Conservation (phyloP, 2,888 invertebrate genomes). For the Stenurella melanura region DNA sequence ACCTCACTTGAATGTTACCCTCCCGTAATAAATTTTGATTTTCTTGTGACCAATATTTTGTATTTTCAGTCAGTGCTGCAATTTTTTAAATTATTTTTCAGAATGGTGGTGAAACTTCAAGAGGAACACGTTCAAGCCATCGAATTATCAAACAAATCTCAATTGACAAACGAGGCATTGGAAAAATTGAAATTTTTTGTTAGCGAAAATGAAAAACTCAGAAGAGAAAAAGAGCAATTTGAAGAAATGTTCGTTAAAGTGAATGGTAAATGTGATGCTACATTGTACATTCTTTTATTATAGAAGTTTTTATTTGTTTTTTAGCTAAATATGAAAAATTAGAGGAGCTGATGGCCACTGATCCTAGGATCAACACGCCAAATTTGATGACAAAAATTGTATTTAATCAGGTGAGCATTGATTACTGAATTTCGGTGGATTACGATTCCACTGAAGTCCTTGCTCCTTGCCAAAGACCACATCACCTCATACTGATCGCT, state of each 20-base stretch:
- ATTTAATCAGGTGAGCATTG: conserved; percentile 48
- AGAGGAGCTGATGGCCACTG: conserved; percentile 45
- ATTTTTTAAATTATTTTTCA: conserved; percentile 44
- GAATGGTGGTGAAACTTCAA: conserved; percentile 53
- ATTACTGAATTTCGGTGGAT: too few relatives aligned
- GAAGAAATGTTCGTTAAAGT: conserved; percentile 57
- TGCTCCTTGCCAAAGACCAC: too few relatives aligned
- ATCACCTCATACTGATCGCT: too few relatives aligned
- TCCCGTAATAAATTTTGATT: too few relatives aligned
- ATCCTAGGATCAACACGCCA: conserved; percentile 42
- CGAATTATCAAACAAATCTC: conserved; percentile 50
- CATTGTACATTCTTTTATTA: too few relatives aligned
- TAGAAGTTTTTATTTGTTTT: neutral
- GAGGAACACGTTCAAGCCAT: conserved; percentile 45
- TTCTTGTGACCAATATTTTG: too few relatives aligned
- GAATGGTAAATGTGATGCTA: conserved; percentile 50
- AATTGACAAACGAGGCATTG: conserved; percentile 50
- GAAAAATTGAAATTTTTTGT: conserved; percentile 52
- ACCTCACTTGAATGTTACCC: too few relatives aligned
- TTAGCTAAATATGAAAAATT: conserved; percentile 56
- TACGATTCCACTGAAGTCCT: too few relatives aligned
- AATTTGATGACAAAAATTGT: conserved; percentile 49
- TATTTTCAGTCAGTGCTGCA: too few relatives aligned
- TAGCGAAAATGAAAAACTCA: conserved; percentile 51
- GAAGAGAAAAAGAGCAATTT: conserved; percentile 53